These are phyloP conservation scores for Aplysia californica DNA, from an alignment of 1,140 invertebrate genomes.

Conservation along the genomic window DNA sequence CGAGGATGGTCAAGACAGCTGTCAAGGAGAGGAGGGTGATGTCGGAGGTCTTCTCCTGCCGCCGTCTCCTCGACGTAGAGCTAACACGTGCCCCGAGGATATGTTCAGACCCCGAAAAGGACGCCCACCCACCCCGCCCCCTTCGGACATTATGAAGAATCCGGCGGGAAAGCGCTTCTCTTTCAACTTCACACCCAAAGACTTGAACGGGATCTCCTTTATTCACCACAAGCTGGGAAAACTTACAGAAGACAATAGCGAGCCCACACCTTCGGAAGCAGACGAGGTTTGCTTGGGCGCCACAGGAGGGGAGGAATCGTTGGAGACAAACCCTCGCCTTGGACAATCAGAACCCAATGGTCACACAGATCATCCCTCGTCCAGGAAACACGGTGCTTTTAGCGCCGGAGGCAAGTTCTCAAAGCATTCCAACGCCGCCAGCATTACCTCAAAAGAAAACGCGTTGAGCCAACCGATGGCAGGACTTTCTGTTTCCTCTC, in stretches of 20 bases:
- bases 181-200: slow-evolving; percentile 14
- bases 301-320: too few relatives aligned
- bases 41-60: neutral
- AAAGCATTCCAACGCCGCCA: neutral
- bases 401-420: neutral
- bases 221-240: slow-evolving; percentile 11
- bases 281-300: neutral
- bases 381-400: neutral
- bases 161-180: slow-evolving; percentile 8
- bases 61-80: slow-evolving; percentile 1
- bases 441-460: neutral
- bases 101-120: slow-evolving; percentile 12
- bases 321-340: neutral
- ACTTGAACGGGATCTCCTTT: slow-evolving; percentile 7
- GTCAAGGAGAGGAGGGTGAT: neutral
- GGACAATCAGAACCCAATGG: neutral
- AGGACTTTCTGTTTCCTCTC: neutral
- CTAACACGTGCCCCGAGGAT: slow-evolving; percentile 23
- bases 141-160: slow-evolving; percentile 1
- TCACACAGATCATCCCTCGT: neutral
- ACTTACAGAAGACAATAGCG: slow-evolving; percentile 19
- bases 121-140: slow-evolving; percentile 16
- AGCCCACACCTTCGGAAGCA: neutral
- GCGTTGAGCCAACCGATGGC: neutral
- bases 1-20: neutral